phyloP scores from a whole-genome alignment of 2,888 invertebrate species.

The Rhabditophanes sp. region DNA sequence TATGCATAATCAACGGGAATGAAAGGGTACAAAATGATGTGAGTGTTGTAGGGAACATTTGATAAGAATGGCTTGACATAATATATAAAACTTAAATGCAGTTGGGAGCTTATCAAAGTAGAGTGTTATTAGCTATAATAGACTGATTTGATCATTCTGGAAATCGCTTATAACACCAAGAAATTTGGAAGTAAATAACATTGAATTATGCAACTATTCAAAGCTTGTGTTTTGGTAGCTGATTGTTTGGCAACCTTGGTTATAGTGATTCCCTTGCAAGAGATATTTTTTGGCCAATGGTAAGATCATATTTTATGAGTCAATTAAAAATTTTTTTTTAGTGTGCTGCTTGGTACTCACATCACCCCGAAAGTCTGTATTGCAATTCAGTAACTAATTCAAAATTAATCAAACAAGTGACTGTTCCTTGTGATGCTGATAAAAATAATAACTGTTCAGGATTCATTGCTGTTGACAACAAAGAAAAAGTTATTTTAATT shows the following conservation, averaged over 20 bases:
- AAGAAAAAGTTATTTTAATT: slow-evolving; percentile 1
- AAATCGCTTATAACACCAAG: too few relatives aligned
- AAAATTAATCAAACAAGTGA: not conserved
- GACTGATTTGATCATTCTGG: too few relatives aligned
- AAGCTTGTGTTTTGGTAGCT: not conserved
- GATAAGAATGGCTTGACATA: too few relatives aligned
- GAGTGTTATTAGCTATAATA: too few relatives aligned
- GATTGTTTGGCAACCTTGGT: not conserved
- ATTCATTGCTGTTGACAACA: slow-evolving; percentile 1
- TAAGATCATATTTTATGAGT: not conserved
- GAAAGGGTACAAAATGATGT: too few relatives aligned
- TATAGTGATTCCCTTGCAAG: not conserved
- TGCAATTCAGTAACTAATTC: not conserved
- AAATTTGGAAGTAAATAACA: too few relatives aligned
- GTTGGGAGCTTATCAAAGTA: too few relatives aligned
- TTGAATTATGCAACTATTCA: not conserved
- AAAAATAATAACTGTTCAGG: slow-evolving; percentile 1
- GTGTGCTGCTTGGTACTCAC: too few relatives aligned
- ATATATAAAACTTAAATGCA: too few relatives aligned
- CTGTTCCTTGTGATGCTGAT: not conserved
- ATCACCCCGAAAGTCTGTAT: not conserved
- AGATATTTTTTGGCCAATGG: slow-evolving; percentile 1
- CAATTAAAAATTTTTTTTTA: too few relatives aligned
- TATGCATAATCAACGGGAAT: too few relatives aligned
- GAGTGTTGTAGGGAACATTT: too few relatives aligned